Percentiles rank a stretch among this genome's conserved stretches.
Conservation (phyloP, 1,140 invertebrate genomes). For the Nymphalis io region DNA sequence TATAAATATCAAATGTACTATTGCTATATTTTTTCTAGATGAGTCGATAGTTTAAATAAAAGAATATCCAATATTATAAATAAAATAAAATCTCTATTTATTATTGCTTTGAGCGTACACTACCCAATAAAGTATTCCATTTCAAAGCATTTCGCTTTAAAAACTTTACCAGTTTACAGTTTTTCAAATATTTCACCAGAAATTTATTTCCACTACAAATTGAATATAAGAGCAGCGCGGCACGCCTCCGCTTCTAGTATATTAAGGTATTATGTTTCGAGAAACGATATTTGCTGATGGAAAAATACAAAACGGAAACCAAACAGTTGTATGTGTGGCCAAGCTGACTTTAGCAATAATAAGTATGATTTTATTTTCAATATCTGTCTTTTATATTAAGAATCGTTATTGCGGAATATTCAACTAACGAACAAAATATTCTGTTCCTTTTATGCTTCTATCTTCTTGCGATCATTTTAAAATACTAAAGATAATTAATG, state of each 20-base stretch:
- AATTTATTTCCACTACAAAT: conserved; percentile 47
- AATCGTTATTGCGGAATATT: neutral
- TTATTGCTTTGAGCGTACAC: neutral
- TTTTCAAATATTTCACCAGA: conserved; percentile 39
- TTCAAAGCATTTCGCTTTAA: conserved; percentile 7
- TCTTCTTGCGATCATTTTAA: too few relatives aligned
- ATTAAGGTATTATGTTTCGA: conserved; percentile 43
- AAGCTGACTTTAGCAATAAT: conserved; percentile 11
- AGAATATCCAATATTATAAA: neutral
- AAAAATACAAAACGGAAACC: conserved; percentile 17
- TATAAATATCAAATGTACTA: neutral
- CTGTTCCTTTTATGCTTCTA: too few relatives aligned
- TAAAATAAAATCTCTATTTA: neutral
- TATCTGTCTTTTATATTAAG: neutral
- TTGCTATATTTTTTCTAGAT: neutral
- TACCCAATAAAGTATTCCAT: conserved; percentile 20
- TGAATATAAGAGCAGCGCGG: conserved; percentile 39
- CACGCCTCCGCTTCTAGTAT: conserved; percentile 35
- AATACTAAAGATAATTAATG: too few relatives aligned
- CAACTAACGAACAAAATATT: neutral
- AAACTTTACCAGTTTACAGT: conserved; percentile 28
- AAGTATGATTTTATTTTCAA: neutral
- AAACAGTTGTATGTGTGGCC: conserved; percentile 6
- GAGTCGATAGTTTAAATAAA: neutral
- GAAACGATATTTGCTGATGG: conserved; percentile 20